Base-by-base conservation (phyloP, 2,797 vertebrate species). In the Psittacula derbiana region DNA sequence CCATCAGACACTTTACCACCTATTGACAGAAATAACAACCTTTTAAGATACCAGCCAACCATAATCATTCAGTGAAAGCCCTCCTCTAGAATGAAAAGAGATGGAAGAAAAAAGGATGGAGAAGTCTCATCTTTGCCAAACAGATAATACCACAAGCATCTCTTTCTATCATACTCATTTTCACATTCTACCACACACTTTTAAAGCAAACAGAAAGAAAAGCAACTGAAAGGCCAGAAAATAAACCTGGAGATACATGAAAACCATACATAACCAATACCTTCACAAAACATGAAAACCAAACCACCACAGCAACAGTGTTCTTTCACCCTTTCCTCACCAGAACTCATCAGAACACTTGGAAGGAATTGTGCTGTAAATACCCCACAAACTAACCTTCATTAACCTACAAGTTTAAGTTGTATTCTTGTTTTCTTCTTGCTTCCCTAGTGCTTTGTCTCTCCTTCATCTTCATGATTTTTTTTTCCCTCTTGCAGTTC, bases 1-100 rank as follows among this genome's bases (percentile, higher is more conserved):
- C 98, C 83, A 99, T 95, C 47, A 99, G 97, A 73, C 97, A 97
- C 67, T 98, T 98, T 75, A 99, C 98, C 94, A 99, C 99, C 99
- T 99, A 62, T 88, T 18, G 58, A 80, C 92, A 93, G 65, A 95
- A 70, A 24, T 20, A 87, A 90, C 17, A 88, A 15, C 6, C n/a
- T 65, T 47, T 71, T 67, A 71, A 80, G n/a, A 67, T n/a, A 85
- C 5, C 62, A 84, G 24, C 15, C 50, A 66, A 70, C 11, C 31
- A 49, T 7, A 67, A 46, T 21, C 20, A 70, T 2, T 4, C 40
- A 80, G 9, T 23, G 16, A 83, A 86, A 80, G 14, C 2, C 2
- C 9, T 2, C 4, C 6, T 49, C 43, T 30, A 67, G 44, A 71
- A 64, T 46, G 16, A 74, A 24, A 43, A 53, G 25, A 57, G 21